Evolutionary conservation across 2,888 invertebrate genomes (phyloP), one percentile per base, ranked within the genome.

Genomic region (Hymenopus coronatus): DNA sequence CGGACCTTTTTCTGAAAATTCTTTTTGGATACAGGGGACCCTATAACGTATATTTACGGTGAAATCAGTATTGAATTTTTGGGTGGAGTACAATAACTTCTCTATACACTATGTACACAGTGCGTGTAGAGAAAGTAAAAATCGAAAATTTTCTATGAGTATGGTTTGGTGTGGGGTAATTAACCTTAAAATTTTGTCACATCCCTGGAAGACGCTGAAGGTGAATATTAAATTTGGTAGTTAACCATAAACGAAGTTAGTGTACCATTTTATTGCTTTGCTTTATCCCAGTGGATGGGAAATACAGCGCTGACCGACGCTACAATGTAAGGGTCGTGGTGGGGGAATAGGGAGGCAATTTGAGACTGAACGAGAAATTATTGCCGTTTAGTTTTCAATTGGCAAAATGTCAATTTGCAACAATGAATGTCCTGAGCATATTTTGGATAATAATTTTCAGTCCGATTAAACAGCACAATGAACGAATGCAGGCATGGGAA

Each of bases 361-460:
- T 20, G 54, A 70, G 54, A 70, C 54, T 70, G 54, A 85, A 87
- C 28, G 30, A 83, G 84, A 46, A 83, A 1, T 88, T 40, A 88
- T 84, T 88, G 88, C 88, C 54, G 70, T 88, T 88, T 84, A 84
- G 84, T 28, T 83, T 88, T 88, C 84, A 88, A 88, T 88, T 88
- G 88, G 88, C 84, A 28, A 88, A 88, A 83, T 88, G 88, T 33
- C 88, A 88, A 88, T 88, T 88, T 88, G 83, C 83, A 88, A 84
- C 88, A 54, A n/a, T 88, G 28, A 84, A 84, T 88, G 88, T 84
- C 25, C 27, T 84, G 40, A 40, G 20, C 28, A 88, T 88, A 88
- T 84, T 88, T 88, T 83, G 70, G 46, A 70, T 88, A 30, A 83
- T 83, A 27, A 54, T 83, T 88, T 84, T 87, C 82, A 82, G 87